These are phyloP conservation scores for Zoanthus solanderi DNA, from an alignment of 92 coral and sea anemone genomes.

Conservation along the genomic window DNA sequence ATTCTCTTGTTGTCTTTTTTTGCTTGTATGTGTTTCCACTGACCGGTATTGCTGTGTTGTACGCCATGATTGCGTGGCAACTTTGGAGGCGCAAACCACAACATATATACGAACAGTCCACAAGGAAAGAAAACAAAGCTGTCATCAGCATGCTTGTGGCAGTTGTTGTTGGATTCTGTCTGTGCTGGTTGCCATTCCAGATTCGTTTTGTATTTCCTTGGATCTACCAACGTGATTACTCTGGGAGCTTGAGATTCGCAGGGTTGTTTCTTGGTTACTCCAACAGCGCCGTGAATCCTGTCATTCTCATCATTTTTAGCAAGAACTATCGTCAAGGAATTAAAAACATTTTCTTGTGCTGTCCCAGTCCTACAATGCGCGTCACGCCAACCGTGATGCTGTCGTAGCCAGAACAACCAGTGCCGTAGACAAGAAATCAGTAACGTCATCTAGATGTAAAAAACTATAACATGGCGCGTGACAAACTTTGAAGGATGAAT, in stretches of 20 bases:
- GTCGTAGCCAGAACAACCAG: neutral
- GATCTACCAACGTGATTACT: neutral
- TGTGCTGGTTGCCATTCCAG: slow-evolving; percentile 41
- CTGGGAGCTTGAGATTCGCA: slow-evolving; percentile 2
- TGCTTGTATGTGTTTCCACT: slow-evolving; percentile 35
- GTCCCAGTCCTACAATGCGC: neutral
- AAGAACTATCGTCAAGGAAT: slow-evolving; percentile 48
- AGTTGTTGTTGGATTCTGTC: slow-evolving; percentile 30
- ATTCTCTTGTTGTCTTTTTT: slow-evolving; percentile 6
- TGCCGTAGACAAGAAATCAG: neutral
- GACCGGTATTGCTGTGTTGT: slow-evolving; percentile 28
- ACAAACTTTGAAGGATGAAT: neutral
- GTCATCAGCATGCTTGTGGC: slow-evolving; percentile 34
- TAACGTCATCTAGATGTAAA: neutral
- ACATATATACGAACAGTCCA: slow-evolving; percentile 1
- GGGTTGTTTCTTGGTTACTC: slow-evolving; percentile 34
- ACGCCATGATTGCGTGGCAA: slow-evolving; percentile 14
- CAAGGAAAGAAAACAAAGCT: slow-evolving; percentile 32
- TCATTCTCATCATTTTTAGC: slow-evolving; percentile 29
- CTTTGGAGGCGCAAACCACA: slow-evolving; percentile 28
- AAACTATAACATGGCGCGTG: slow-evolving; percentile 1
- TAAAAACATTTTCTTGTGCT: neutral
- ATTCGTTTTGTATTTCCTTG: neutral
- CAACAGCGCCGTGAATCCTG: slow-evolving; percentile 40
- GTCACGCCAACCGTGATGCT: slow-evolving; percentile 8